Evolutionary conservation across 2,113 vertebrate species (phyloP), one percentile per base, ranked within the genome.

Genomic region (Calidris pugnax): DNA sequence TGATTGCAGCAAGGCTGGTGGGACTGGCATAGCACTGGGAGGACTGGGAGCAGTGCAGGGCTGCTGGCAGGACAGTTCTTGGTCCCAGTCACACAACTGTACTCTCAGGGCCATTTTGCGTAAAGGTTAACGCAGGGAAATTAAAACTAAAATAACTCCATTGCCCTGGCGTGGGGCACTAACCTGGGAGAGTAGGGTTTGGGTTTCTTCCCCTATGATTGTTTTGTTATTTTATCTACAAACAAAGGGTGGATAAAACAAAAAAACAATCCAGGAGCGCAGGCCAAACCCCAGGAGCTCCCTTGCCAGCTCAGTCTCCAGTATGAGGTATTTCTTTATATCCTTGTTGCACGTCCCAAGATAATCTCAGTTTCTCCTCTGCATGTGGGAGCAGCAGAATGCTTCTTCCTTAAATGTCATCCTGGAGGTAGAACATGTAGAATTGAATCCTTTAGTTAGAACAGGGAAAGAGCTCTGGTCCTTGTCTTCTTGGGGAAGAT

Each of bases 21-120:
- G 45, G 4, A 21, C 43, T 59, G 47, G 9, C 0, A 4, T 35
- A n/a, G 37, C 19, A 6, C 24, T 32, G 37, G 6, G 12, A 15
- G 4, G 7, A 57, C 51, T 0, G 4, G 78, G 48, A 79, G 39
- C n/a, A 75, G 43, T 33, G 7, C 2, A 0, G 45, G 51, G 41
- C 47, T 78, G 39, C 47, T 78, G 56, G 14, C 27, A 32, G 23
- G 11, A 24, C 4, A 6, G 69, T 33, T 81, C 33, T 80, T 87
- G 10, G 7, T 66, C 35, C 43, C 39, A 75, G 59, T 33, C 43
- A 35, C 13, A 53, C 0, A 2, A 33, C 60, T 81, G 62, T 33
- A 30, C 23, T 51, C 37, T 27, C 41, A 26, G 48, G 33, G 35
- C 33, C 2, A 0, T 48, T 64, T 35, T 30, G 10, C 20, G 41